Evolutionary conservation across 2,113 vertebrate genomes (phyloP), one percentile per base, ranked within the genome.

Genomic region (Corythaeola cristata): DNA sequence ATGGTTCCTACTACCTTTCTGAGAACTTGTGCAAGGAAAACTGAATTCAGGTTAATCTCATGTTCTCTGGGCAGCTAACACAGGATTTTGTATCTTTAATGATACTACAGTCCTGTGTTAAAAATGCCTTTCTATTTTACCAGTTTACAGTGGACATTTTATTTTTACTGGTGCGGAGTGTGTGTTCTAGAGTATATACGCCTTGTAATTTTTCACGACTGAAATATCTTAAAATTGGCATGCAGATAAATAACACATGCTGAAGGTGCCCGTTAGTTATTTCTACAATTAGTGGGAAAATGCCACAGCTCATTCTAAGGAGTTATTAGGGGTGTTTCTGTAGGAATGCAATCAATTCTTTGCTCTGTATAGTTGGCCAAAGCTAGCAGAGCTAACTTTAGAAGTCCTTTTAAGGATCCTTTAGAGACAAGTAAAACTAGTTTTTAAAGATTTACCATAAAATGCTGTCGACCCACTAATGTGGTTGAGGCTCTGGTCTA

Each of bases 261-360:
- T 90, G 45, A 53, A 63, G 41, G 79, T 94, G 35, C 81, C 68
- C 59, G 77, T 93, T 95, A 92, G 50, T 96, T 95, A 79, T 88
- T 93, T 82, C 73, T 33, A 66, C 72, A 90, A 92, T 94, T 96
- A 95, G 86, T 95, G 73, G 88, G 81, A 95, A 92, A 89, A 60
- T 92, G 58, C 69, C 72, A 91, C 84, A 88, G 62, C 63, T 94
- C 37, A 23, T 91, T 92, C 66, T 85, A 76, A 90, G 71, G 83
- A 93, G n/a, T 92, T 93, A 87, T 82, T 90, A 93, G 73, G 58
- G 37, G 37, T 59, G 73, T 85, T 96, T 95, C 44, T 83, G 44
- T 50, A 92, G 84, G 76, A 94, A 96, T 82, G 90, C 33, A 85
- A 67, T 89, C 86, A 93, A 39, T 92, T 92, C 68, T 82, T 79